These are phyloP conservation scores for Hesperia comma DNA, from an alignment of 2,888 invertebrate species.

Conservation along the genomic window DNA sequence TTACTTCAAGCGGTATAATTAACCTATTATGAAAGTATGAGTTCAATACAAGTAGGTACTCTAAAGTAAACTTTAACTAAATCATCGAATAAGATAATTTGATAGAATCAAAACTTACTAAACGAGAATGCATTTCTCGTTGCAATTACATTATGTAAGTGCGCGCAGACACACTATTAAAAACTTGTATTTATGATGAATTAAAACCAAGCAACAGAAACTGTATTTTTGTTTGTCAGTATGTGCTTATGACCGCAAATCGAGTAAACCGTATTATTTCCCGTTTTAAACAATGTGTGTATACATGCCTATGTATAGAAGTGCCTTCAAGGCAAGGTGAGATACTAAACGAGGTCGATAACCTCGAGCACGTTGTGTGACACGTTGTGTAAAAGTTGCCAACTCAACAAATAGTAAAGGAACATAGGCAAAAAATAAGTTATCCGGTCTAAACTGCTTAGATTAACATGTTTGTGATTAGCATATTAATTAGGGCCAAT, in stretches of 20 bases:
- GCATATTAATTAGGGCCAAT: too few species aligned
- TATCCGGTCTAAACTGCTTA: neutral
- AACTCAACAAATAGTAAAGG: constrained; percentile 7
- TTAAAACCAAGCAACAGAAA: neutral
- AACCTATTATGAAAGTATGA: too few species aligned
- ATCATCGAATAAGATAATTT: too few species aligned
- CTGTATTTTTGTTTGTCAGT: constrained; percentile 3
- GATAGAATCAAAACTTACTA: too few species aligned
- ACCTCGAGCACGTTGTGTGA: constrained; percentile 66
- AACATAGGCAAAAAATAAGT: constrained; percentile 9
- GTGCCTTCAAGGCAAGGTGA: constrained; percentile 61
- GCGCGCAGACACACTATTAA: too few species aligned
- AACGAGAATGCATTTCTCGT: too few species aligned
- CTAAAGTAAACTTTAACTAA: too few species aligned
- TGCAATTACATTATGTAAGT: too few species aligned
- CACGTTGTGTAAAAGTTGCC: constrained; percentile 52
- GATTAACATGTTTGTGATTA: neutral
- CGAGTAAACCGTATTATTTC: constrained; percentile 80
- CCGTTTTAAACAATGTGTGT: constrained; percentile 71
- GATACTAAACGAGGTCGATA: constrained; percentile 72
- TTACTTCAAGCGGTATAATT: too few species aligned
- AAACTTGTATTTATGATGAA: too few species aligned
- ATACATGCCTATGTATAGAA: constrained; percentile 46
- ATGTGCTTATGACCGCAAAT: constrained; percentile 58
- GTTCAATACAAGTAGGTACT: too few species aligned